Conservation (phyloP, 2,113 vertebrate genomes). For the Antechinus stuartii region DNA sequence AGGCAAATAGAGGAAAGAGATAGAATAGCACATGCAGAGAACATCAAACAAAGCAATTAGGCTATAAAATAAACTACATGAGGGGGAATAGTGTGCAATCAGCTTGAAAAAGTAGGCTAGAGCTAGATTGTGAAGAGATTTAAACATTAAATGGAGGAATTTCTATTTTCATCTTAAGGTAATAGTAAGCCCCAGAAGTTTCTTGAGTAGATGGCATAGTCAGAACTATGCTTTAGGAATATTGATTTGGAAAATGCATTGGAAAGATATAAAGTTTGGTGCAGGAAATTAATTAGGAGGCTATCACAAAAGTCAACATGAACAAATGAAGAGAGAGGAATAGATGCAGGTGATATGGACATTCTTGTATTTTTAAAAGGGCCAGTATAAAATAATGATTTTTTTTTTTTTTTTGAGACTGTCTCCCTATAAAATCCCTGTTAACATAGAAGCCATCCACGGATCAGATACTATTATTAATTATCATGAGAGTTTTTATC, state of each 20-base stretch:
- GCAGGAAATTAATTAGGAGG: background rate
- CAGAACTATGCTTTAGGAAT: background rate
- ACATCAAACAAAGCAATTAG: background rate
- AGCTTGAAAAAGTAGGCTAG: background rate
- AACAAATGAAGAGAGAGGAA: background rate
- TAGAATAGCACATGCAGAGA: background rate
- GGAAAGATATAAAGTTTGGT: background rate
- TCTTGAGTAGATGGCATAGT: background rate
- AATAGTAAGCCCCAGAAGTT: background rate
- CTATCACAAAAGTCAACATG: background rate
- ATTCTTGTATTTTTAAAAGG: background rate
- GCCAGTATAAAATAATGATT: background rate
- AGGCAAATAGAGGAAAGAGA: background rate
- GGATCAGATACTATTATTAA: background rate
- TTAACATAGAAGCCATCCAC: background rate
- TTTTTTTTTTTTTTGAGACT: background rate
- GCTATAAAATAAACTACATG: background rate
- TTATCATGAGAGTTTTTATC: background rate
- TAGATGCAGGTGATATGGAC: background rate
- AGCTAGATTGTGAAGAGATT: background rate
- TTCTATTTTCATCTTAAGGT: background rate
- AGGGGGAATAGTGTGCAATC: background rate
- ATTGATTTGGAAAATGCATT: background rate
- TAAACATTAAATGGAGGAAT: background rate
- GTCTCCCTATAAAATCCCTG: background rate